A percentile compares a stretch with the other conserved stretches of the same genome.
Evolutionary conservation across 2,113 vertebrate genomes (phyloP).

Genomic region (Gobius niger): DNA sequence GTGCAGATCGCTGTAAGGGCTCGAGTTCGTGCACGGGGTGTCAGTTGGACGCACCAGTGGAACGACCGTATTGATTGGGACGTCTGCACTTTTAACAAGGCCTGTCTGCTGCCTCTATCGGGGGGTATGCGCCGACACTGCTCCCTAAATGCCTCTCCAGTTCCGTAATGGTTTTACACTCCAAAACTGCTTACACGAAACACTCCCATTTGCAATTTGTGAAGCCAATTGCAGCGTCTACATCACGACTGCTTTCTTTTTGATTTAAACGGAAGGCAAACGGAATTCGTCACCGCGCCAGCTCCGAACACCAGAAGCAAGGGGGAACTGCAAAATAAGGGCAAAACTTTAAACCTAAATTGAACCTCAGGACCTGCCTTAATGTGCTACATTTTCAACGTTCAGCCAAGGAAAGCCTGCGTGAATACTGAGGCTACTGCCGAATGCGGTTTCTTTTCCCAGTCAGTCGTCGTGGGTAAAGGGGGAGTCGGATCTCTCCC

Average conservation of each 20-base stretch:
- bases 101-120: slow-evolving; percentile 63
- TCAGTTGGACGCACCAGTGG: slow-evolving; percentile 64
- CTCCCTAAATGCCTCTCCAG: slow-evolving; percentile 58
- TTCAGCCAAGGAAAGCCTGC: too few relatives aligned
- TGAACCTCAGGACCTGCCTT: not conserved
- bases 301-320: not conserved
- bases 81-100: slow-evolving; percentile 75
- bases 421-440: too few relatives aligned
- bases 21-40: slow-evolving; percentile 57
- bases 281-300: not conserved
- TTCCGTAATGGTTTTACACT: slow-evolving; percentile 59
- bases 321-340: not conserved
- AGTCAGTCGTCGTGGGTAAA: too few relatives aligned
- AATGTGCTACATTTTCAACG: too few relatives aligned
- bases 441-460: too few relatives aligned
- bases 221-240: slow-evolving; percentile 26
- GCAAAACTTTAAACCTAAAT: not conserved
- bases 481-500: too few relatives aligned
- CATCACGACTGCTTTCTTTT: slow-evolving; percentile 29
- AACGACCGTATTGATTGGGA: slow-evolving; percentile 71
- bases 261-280: slow-evolving; percentile 24
- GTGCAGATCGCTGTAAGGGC: slow-evolving; percentile 67
- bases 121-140: slow-evolving; percentile 52
- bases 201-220: slow-evolving; percentile 47
- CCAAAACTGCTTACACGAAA: slow-evolving; percentile 70